phyloP scores from a whole-genome alignment of 1,140 invertebrate genomes.

The Bombus confusus region DNA sequence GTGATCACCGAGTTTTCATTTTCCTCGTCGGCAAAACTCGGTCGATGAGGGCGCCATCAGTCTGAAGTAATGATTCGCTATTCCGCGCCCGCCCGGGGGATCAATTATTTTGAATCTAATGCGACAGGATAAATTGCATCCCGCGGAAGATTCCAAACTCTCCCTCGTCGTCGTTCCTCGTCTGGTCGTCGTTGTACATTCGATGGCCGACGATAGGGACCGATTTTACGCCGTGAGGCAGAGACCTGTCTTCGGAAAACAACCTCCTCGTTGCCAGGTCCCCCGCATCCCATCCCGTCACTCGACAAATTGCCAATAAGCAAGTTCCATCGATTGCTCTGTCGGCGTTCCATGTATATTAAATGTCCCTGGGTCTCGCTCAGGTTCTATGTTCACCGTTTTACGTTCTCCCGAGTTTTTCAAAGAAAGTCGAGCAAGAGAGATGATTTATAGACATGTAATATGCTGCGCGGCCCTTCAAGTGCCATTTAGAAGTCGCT shows the following conservation, averaged over 20 bases:
- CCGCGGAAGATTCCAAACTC: slow-evolving; percentile 44
- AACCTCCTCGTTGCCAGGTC: slow-evolving; percentile 52
- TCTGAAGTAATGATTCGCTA: slow-evolving; percentile 72
- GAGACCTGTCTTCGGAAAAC: slow-evolving; percentile 53
- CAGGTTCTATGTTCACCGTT: not conserved
- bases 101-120: slow-evolving; percentile 78
- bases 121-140: slow-evolving; percentile 72
- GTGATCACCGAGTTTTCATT: slow-evolving; percentile 74
- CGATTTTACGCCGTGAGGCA: slow-evolving; percentile 61
- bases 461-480: not conserved
- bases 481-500: not conserved
- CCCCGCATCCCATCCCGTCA: slow-evolving; percentile 20
- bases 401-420: too few species aligned
- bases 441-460: not conserved
- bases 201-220: slow-evolving; percentile 15
- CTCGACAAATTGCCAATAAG: slow-evolving; percentile 62
- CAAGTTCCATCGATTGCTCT: slow-evolving; percentile 45
- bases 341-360: slow-evolving; percentile 38
- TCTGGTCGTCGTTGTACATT: not conserved
- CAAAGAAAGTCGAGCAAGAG: not conserved
- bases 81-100: slow-evolving; percentile 68
- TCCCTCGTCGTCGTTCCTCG: not conserved
- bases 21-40: slow-evolving; percentile 55
- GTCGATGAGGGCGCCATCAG: slow-evolving; percentile 59
- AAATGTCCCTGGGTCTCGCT: not conserved